Percentiles rank a stretch among this genome's conserved stretches.
Evolutionary conservation across 2,888 invertebrate species (phyloP).

Genomic region (Diogma glabrata): DNA sequence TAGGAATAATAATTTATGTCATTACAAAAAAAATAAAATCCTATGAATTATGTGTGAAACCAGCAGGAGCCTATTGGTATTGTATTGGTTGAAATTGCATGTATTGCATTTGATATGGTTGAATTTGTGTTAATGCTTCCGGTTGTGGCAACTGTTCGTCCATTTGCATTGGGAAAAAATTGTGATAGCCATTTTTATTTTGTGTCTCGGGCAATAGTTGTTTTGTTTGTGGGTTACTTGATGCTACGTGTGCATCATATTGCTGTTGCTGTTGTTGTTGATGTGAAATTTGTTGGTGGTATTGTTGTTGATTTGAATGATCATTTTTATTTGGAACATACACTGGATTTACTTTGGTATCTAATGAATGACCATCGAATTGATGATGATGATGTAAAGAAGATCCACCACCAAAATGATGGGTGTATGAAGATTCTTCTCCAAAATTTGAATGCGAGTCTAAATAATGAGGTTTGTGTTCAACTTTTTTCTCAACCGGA

Average conservation of each 20-base stretch:
- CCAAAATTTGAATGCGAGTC: conserved; percentile 18
- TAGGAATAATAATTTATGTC: no score
- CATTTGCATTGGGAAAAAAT: conserved; percentile 11
- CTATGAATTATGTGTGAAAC: no score
- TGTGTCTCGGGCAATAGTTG: background rate
- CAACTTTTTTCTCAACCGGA: conserved; percentile 27
- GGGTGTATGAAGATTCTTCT: background rate
- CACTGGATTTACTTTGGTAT: background rate
- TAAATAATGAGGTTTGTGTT: no score
- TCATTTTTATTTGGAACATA: background rate
- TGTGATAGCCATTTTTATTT: conserved; percentile 4
- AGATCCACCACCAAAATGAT: conserved; percentile 15
- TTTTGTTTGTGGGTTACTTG: conserved; percentile 10
- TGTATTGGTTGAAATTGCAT: conserved; percentile 13
- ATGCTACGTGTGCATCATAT: background rate
- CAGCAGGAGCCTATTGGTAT: background rate
- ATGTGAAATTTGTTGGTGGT: conserved; percentile 1
- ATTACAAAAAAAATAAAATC: no score
- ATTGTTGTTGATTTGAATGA: background rate
- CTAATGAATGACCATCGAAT: background rate
- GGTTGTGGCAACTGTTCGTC: conserved; percentile 14
- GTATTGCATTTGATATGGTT: conserved; percentile 9
- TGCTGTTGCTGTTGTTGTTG: conserved; percentile 1
- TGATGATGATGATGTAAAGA: background rate
- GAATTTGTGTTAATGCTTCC: conserved; percentile 13